These are phyloP conservation scores for Leptopilina clavipes DNA, from an alignment of 1,140 invertebrate genomes.

Conservation along the genomic window DNA sequence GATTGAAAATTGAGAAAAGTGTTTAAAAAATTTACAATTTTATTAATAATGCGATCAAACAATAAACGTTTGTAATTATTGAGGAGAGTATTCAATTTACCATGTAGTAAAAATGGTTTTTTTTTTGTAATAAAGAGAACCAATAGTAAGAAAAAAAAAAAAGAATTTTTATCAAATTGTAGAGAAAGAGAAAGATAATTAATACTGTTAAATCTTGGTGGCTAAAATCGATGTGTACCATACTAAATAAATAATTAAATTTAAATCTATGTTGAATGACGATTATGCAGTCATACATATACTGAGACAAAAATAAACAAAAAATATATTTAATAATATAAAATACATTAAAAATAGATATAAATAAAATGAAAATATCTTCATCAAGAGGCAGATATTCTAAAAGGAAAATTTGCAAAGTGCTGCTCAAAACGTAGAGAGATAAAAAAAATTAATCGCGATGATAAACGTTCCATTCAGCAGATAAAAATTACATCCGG, in stretches of 20 bases:
- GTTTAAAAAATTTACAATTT: not conserved
- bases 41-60: not conserved
- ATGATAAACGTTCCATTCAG: slow-evolving; percentile 33
- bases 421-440: slow-evolving; percentile 62
- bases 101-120: not conserved
- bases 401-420: slow-evolving; percentile 61
- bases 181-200: slow-evolving; percentile 39
- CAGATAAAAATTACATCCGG: slow-evolving; percentile 41
- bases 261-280: slow-evolving; percentile 59
- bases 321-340: slow-evolving; percentile 55
- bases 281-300: slow-evolving; percentile 55
- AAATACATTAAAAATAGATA: slow-evolving; percentile 52
- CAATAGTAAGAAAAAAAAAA: slow-evolving; percentile 12
- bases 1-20: slow-evolving; percentile 38
- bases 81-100: not conserved
- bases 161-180: not conserved
- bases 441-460: slow-evolving; percentile 40
- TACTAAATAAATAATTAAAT: slow-evolving; percentile 63
- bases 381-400: slow-evolving; percentile 65
- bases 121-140: not conserved
- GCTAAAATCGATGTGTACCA: slow-evolving; percentile 66
- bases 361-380: slow-evolving; percentile 48
- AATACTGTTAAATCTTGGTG: slow-evolving; percentile 51
- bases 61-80: slow-evolving; percentile 5
- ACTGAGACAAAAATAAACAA: slow-evolving; percentile 49